phyloP scores from a whole-genome alignment of 2,888 invertebrate species.

The Invenusta paracnida region DNA sequence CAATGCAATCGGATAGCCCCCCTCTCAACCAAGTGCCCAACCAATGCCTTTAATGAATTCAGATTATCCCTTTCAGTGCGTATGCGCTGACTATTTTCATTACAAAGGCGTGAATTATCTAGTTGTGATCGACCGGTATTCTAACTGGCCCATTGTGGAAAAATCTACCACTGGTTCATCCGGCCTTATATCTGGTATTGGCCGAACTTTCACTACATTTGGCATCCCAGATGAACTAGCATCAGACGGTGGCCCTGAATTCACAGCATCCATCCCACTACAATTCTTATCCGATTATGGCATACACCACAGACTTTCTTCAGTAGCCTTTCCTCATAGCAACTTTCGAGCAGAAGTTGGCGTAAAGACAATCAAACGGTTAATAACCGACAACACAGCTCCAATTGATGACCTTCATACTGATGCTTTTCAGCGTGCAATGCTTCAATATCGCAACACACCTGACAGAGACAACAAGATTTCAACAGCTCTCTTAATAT shows the following conservation, averaged over 20 bases:
- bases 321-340: constrained; percentile 11
- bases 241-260: constrained; percentile 49
- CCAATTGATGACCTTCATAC: constrained; percentile 47
- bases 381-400: constrained; percentile 2
- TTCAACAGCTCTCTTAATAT: constrained; percentile 47
- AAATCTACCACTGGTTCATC: constrained; percentile 43
- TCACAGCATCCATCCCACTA: constrained; percentile 46
- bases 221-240: constrained; percentile 49
- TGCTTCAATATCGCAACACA: constrained; percentile 47
- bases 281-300: constrained; percentile 45
- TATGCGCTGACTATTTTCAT: constrained; percentile 45
- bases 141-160: constrained; percentile 49
- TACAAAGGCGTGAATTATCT: constrained; percentile 47
- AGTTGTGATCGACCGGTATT: constrained; percentile 48
- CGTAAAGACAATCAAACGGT: not conserved
- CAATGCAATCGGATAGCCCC: constrained; percentile 48
- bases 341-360: constrained; percentile 6
- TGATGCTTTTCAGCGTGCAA: not conserved
- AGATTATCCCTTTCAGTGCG: constrained; percentile 47
- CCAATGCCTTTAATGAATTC: constrained; percentile 47
- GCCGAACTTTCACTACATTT: constrained; percentile 48
- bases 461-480: constrained; percentile 48
- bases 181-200: constrained; percentile 47
- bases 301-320: not conserved
- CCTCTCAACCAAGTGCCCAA: constrained; percentile 46